A percentile compares a stretch with the other conserved stretches of the same genome.
phyloP scores from a whole-genome alignment of 2,797 vertebrate species.

The Triplophysa bombifrons region DNA sequence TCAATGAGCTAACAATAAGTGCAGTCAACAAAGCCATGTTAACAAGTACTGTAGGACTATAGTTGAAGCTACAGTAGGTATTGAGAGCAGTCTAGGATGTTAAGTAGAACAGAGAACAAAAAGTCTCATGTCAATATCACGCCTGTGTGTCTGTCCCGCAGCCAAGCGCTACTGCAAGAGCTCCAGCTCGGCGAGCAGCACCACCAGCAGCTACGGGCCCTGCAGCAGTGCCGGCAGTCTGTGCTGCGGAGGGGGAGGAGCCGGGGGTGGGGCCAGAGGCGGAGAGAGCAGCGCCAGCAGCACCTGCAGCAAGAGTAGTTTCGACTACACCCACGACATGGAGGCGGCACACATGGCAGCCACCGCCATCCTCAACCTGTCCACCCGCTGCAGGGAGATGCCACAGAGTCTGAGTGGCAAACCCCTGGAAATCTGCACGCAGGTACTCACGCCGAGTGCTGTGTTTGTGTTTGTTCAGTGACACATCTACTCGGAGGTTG shows the following conservation, averaged over 20 bases:
- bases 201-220: constrained; percentile 96
- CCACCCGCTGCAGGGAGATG: constrained; percentile 97
- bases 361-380: constrained; percentile 97
- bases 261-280: constrained; percentile 80
- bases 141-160: constrained; percentile 63
- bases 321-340: constrained; percentile 98
- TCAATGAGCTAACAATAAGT: no score
- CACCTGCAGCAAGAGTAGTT: constrained; percentile 99
- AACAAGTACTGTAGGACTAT: no score
- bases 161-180: constrained; percentile 98
- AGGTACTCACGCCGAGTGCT: constrained; percentile 74
- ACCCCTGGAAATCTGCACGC: constrained; percentile 91
- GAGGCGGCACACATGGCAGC: constrained; percentile 98
- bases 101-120: no score
- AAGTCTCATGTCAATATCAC: background rate
- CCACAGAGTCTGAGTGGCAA: constrained; percentile 92
- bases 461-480: background rate
- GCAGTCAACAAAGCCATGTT: no score
- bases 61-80: no score
- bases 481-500: background rate
- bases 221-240: constrained; percentile 89
- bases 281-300: constrained; percentile 98
- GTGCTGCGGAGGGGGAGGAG: constrained; percentile 88
- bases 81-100: background rate
- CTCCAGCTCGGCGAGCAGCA: constrained; percentile 97